phyloP scores from a whole-genome alignment of 2,888 invertebrate species.

The Stenichneumon culpator region DNA sequence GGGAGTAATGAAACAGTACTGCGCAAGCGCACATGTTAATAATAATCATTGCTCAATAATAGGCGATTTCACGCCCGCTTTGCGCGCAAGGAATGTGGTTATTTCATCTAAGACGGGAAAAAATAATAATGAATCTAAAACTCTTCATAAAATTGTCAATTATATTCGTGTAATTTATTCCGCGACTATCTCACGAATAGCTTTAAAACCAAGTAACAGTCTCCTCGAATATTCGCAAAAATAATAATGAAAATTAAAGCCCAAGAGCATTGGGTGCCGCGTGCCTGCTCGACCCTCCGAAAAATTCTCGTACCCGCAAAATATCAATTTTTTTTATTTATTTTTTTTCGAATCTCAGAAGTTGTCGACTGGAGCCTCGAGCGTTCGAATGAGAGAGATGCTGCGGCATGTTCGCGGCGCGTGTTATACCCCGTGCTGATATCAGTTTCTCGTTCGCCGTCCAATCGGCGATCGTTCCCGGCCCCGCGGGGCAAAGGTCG shows the following conservation, averaged over 20 bases:
- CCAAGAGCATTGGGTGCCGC: not conserved
- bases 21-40: too few species aligned
- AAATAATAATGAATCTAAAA: too few species aligned
- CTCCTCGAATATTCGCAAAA: not conserved
- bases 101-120: too few species aligned
- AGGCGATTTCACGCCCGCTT: too few species aligned
- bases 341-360: conserved; percentile 21
- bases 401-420: conserved; percentile 79
- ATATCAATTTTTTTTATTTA: not conserved
- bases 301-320: not conserved
- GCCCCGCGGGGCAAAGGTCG: conserved; percentile 80
- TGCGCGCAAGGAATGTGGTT: too few species aligned
- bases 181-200: too few species aligned
- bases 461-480: conserved; percentile 79
- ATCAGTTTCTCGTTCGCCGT: conserved; percentile 74
- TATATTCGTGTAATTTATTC: too few species aligned
- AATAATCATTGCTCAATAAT: too few species aligned
- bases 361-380: conserved; percentile 3
- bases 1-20: too few species aligned
- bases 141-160: too few species aligned
- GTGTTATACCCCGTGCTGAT: conserved; percentile 78
- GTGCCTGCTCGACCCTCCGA: not conserved
- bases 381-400: conserved; percentile 40
- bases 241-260: not conserved
- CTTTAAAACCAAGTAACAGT: not conserved